A percentile compares a stretch with the other conserved stretches of the same genome.
Evolutionary conservation across 1,140 invertebrate genomes (phyloP).

Genomic region (Papilio dardanus): DNA sequence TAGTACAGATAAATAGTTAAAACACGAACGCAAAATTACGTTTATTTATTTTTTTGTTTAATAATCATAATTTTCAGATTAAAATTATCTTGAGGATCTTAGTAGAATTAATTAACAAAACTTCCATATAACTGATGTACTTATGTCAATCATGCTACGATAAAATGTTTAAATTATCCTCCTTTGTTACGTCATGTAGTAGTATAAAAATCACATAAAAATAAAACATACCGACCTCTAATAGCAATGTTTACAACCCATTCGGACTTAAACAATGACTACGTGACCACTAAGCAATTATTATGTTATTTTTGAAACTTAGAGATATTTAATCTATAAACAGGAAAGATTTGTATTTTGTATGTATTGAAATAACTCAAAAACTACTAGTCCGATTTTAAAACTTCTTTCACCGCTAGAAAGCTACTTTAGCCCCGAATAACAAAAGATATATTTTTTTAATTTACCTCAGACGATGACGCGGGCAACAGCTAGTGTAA

Average conservation of each 20-base stretch:
- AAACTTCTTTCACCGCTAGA: no score
- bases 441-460: no score
- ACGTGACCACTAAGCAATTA: neutral
- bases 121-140: neutral
- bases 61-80: neutral
- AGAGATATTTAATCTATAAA: neutral
- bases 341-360: no score
- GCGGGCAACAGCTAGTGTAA: no score
- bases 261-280: neutral
- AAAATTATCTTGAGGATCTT: neutral
- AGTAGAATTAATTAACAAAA: neutral
- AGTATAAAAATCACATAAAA: neutral
- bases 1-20: neutral
- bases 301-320: neutral
- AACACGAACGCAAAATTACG: neutral
- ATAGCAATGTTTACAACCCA: neutral
- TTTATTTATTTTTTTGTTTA: neutral
- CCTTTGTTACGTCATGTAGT: neutral
- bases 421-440: no score
- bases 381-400: no score
- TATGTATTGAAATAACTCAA: no score
- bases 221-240: neutral
- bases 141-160: neutral
- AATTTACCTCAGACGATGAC: no score
- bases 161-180: neutral